A percentile compares a stretch with the other conserved stretches of the same genome.
phyloP scores from a whole-genome alignment of 2,888 invertebrate species.

The Prostheceraeus crozeri region DNA sequence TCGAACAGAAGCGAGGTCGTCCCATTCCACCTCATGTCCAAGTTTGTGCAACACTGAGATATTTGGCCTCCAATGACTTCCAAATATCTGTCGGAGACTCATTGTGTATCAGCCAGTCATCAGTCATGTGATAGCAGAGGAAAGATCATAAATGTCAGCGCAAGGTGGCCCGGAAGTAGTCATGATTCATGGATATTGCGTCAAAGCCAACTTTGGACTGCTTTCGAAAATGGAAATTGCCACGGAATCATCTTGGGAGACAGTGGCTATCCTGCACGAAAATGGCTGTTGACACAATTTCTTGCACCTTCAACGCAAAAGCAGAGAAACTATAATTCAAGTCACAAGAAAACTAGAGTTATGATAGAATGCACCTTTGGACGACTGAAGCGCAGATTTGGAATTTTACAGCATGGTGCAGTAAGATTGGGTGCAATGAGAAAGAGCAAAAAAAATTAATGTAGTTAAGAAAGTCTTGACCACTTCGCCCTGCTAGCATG shows the following conservation, averaged over 20 bases:
- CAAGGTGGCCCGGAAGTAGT: constrained; percentile 42
- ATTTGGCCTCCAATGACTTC: no score
- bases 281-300: constrained; percentile 39
- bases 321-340: constrained; percentile 27
- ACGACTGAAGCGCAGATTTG: constrained; percentile 33
- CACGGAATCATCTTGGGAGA: constrained; percentile 37
- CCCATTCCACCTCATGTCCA: no score
- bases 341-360: constrained; percentile 35
- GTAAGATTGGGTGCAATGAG: no score
- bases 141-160: constrained; percentile 40
- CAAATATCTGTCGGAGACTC: no score
- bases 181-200: constrained; percentile 43
- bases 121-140: constrained; percentile 37
- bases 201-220: constrained; percentile 33
- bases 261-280: constrained; percentile 37
- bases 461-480: no score
- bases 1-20: no score
- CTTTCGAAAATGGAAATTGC: constrained; percentile 37
- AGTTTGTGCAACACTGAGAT: no score
- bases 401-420: not conserved
- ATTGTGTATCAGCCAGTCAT: no score
- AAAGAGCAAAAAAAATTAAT: no score
- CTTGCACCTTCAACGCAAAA: constrained; percentile 26
- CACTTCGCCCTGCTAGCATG: no score
- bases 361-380: constrained; percentile 34